These are phyloP conservation scores for Pachyramphus minor DNA, from an alignment of 2,113 vertebrate genomes.

Conservation along the genomic window DNA sequence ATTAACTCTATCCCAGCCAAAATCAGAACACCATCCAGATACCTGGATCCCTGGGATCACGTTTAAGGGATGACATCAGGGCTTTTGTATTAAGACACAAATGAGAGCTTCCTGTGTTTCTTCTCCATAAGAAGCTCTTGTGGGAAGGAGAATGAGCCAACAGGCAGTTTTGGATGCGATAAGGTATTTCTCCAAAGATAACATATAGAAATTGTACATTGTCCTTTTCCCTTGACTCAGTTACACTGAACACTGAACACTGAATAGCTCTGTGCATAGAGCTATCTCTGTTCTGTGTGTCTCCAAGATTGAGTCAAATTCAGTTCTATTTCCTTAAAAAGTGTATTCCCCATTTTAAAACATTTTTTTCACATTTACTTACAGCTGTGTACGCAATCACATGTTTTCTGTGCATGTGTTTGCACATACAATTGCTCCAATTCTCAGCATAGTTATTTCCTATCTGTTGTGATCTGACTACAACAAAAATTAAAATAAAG, in stretches of 20 bases:
- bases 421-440: background rate
- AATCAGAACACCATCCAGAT: background rate
- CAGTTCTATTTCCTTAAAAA: background rate
- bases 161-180: background rate
- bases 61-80: background rate
- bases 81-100: background rate
- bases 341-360: background rate
- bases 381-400: background rate
- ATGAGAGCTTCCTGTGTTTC: background rate
- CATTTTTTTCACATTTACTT: background rate
- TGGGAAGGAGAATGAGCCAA: background rate
- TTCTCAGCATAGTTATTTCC: background rate
- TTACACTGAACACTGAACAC: background rate
- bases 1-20: background rate
- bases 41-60: background rate
- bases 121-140: background rate
- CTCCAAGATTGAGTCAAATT: background rate
- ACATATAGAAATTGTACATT: background rate
- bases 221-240: background rate
- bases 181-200: background rate
- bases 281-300: background rate
- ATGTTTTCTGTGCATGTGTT: background rate
- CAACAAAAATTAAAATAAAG: slow-evolving; percentile 61
- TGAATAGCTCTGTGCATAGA: background rate
- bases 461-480: slow-evolving; percentile 34